Conservation (phyloP, 1,140 invertebrate genomes). For the Lethrus apterus region DNA sequence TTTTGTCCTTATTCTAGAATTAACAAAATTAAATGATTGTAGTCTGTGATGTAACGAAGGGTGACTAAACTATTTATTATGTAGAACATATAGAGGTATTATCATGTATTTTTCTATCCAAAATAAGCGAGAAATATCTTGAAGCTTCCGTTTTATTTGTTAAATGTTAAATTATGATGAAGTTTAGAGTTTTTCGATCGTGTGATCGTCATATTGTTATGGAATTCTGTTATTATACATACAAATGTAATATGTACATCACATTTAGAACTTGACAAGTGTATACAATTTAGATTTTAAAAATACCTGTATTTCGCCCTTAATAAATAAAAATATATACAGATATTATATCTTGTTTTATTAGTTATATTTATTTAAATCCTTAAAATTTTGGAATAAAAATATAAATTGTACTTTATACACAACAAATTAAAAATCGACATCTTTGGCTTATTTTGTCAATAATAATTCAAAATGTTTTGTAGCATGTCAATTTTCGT, state of each 20-base stretch:
- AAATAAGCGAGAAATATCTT: conserved; percentile 26
- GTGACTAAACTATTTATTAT: conserved; percentile 41
- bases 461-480: no score
- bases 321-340: conserved; percentile 13
- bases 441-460: no score
- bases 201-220: conserved; percentile 13
- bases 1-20: conserved; percentile 12
- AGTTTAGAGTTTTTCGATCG: no score
- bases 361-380: background rate
- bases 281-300: conserved; percentile 11
- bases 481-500: no score
- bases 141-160: conserved; percentile 33
- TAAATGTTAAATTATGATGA: conserved; percentile 15
- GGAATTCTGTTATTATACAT: conserved; percentile 7
- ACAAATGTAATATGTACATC: conserved; percentile 11
- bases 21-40: conserved; percentile 36
- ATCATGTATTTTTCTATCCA: conserved; percentile 39
- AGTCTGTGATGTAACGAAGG: conserved; percentile 41
- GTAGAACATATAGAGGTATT: conserved; percentile 32
- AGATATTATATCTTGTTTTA: conserved; percentile 3
- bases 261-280: conserved; percentile 7
- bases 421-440: no score
- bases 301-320: conserved; percentile 13
- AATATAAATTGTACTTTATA: no score
- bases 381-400: no score